A percentile compares a stretch with the other conserved stretches of the same genome.
Conservation (phyloP, 2,113 vertebrate genomes). For the Cathartes aura region DNA sequence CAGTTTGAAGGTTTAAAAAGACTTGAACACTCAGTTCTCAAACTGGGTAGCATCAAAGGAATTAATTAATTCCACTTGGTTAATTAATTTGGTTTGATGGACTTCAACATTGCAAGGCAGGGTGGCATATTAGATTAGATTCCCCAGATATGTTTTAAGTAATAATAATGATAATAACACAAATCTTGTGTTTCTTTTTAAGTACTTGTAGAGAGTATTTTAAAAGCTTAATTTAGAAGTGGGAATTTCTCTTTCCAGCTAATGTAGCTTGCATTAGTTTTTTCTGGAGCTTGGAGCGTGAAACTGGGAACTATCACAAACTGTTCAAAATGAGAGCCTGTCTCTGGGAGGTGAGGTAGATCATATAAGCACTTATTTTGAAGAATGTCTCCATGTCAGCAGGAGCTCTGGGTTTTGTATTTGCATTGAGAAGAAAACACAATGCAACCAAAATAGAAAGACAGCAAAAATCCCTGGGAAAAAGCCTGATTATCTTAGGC, state of each 20-base stretch:
- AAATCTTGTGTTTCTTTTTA: not conserved
- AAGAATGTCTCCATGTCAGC: not conserved
- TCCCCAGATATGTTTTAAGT: not conserved
- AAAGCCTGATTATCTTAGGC: not conserved
- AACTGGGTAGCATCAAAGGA: not conserved
- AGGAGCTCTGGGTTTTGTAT: not conserved
- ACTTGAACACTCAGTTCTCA: not conserved
- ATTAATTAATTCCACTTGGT: slow-evolving; percentile 22
- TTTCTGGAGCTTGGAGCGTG: not conserved
- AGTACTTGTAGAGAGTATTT: not conserved
- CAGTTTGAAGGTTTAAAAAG: not conserved
- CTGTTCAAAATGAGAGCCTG: not conserved
- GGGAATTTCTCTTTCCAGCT: not conserved
- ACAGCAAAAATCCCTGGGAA: not conserved
- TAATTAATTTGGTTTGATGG: slow-evolving; percentile 32
- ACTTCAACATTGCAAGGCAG: not conserved
- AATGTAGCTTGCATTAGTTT: not conserved
- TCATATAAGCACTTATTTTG: not conserved
- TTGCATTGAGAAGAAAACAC: not conserved
- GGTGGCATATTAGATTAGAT: not conserved
- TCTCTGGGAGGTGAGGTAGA: not conserved
- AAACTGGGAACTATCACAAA: not conserved
- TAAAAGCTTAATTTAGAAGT: not conserved
- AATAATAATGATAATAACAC: not conserved
- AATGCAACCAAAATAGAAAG: not conserved